phyloP scores from a whole-genome alignment of 2,888 invertebrate species.

The Thelaira solivaga region DNA sequence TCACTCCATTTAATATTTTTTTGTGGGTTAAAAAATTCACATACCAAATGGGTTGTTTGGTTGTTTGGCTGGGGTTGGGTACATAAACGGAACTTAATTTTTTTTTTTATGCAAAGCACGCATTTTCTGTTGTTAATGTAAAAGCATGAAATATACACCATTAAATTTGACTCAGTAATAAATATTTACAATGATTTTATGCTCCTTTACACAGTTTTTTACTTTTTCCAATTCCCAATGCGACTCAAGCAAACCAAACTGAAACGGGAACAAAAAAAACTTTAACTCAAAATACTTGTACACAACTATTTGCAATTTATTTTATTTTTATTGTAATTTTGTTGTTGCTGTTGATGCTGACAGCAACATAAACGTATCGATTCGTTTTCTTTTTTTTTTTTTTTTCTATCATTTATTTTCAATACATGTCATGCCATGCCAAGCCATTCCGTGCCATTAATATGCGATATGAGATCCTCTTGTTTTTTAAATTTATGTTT shows the following conservation, averaged over 20 bases:
- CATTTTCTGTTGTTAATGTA: conserved; percentile 32
- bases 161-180: conserved; percentile 2
- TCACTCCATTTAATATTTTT: conserved; percentile 7
- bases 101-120: conserved; percentile 21
- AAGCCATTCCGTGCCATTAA: too few relatives aligned
- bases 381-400: background rate
- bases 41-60: too few relatives aligned
- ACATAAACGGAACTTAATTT: too few relatives aligned
- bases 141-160: background rate
- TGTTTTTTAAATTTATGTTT: too few relatives aligned
- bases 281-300: conserved; percentile 14
- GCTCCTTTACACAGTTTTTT: background rate
- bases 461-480: too few relatives aligned
- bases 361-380: background rate
- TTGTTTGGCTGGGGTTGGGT: too few relatives aligned
- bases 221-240: background rate
- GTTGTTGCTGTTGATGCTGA: background rate
- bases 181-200: conserved; percentile 7
- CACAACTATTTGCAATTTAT: conserved; percentile 45
- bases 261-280: too few relatives aligned
- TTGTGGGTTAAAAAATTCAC: conserved; percentile 24
- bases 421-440: conserved; percentile 36
- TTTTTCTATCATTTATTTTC: conserved; percentile 27
- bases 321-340: conserved; percentile 37
- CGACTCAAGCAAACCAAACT: too few relatives aligned